These are phyloP conservation scores for Megaceryle maxima DNA, from an alignment of 2,113 vertebrate genomes.

Conservation along the genomic window DNA sequence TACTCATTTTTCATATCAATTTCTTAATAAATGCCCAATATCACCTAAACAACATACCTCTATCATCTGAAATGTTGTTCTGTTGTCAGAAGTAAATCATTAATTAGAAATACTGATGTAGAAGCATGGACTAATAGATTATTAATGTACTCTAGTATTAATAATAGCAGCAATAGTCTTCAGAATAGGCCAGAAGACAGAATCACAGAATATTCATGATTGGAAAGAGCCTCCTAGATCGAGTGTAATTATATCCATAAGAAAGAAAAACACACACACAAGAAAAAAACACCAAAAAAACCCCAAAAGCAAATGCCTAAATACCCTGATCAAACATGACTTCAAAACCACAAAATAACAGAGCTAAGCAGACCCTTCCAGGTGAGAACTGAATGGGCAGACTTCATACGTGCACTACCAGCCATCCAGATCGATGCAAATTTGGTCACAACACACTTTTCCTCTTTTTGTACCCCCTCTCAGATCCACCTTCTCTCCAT, in stretches of 20 bases:
- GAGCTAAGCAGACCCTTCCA: neutral
- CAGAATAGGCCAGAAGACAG: neutral
- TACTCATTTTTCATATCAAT: neutral
- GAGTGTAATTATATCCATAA: too few species aligned
- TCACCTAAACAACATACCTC: neutral
- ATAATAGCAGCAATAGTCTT: neutral
- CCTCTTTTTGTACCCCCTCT: neutral
- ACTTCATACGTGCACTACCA: neutral
- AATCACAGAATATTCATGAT: too few species aligned
- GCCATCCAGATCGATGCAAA: rapidly evolving
- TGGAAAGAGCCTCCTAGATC: too few species aligned
- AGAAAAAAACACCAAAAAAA: too few species aligned
- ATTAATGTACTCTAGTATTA: neutral
- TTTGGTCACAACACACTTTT: neutral
- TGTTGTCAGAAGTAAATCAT: neutral
- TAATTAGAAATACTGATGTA: neutral
- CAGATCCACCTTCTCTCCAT: neutral
- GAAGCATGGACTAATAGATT: neutral
- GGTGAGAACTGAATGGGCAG: neutral
- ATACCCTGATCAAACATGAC: too few species aligned
- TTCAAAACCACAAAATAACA: too few species aligned
- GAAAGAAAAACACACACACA: too few species aligned
- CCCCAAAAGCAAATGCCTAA: too few species aligned
- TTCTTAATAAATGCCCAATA: neutral
- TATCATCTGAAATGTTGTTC: neutral